Base-by-base conservation (phyloP, 2,888 invertebrate genomes). In the Epinotia nisella region DNA sequence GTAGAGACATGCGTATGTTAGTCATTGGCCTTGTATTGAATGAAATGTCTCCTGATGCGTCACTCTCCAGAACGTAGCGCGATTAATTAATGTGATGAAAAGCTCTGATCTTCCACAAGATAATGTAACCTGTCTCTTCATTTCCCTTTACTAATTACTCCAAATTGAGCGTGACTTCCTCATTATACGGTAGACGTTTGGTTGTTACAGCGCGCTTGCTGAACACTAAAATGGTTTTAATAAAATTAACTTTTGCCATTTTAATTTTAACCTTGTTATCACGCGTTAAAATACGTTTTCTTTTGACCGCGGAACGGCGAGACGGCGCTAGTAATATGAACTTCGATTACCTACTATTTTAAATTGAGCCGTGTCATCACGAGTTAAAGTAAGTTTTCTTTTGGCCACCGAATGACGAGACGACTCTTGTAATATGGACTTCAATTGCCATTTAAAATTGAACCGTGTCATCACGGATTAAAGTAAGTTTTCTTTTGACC, bases 381-480 rank as follows among this genome's bases (percentile, higher is more conserved):
- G 9, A 3, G 45, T 49, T n/a, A 15, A 13, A 69, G 39, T 58
- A n/a, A 0, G 29, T 29, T 56, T 29, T 29, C n/a, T 29, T 58
- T 29, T 29, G 58, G 74, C 75, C 77, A 24, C 90, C 96, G 96
- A 95, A 95, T 84, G 96, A 96, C 17, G 94, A 94, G 78, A 96
- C 96, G 3, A 94, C 96, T 0, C 89, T 96, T 7, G 35, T 35
- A 35, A 35, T 35, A 35, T 35, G 9, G 9, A 1, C 35, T 45
- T 45, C 19, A 11, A 13, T 29, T 45, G 15, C 15, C 45, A 45
- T 45, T 45, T 15, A 1, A 61, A 61, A 60, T 55, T 19, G 15
- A 10, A 60, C 35, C 59, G 17, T 53, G 11, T 15, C 62, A 9
- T 19, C 35, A 2, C 24, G 11, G 7, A 41, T 45, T 21, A n/a